Percentiles rank a stretch among this genome's conserved stretches.
These are phyloP conservation scores for Oreotrochilus melanogaster DNA, from an alignment of 2,113 vertebrate species.

Conservation along the genomic window DNA sequence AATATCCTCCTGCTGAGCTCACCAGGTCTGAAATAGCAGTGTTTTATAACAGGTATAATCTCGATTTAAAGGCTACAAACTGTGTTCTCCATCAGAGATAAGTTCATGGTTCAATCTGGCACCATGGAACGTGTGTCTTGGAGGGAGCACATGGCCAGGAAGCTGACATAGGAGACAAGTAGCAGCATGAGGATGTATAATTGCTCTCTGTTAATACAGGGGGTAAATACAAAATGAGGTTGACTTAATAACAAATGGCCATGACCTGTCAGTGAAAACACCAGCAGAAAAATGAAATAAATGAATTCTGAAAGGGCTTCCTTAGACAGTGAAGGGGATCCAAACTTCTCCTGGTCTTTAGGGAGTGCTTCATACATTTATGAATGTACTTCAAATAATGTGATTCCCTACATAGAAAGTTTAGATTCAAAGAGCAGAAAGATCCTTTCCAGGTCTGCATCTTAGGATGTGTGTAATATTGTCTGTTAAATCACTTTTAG, in stretches of 20 bases:
- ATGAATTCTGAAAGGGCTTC: background rate
- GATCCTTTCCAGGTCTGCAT: background rate
- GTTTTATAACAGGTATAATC: constrained; percentile 19
- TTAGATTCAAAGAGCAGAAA: background rate
- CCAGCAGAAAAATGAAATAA: background rate
- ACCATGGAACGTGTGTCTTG: background rate
- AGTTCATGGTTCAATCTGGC: background rate
- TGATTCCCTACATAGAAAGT: background rate
- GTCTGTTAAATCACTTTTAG: background rate
- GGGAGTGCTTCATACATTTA: background rate
- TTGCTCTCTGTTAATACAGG: background rate
- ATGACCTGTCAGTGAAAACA: background rate
- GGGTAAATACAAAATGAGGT: background rate
- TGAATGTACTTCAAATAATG: background rate
- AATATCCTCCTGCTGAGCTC: constrained; percentile 41
- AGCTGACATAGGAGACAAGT: background rate
- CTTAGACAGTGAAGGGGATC: background rate
- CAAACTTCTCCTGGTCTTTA: background rate
- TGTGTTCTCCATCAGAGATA: background rate
- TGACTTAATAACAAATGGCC: background rate
- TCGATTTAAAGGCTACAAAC: background rate
- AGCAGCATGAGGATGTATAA: background rate
- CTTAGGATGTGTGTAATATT: background rate
- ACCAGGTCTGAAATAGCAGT: constrained; percentile 6
- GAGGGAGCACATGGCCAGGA: background rate